Percentiles rank a stretch among this genome's conserved stretches.
These are phyloP conservation scores for Labroides dimidiatus DNA, from an alignment of 2,797 vertebrate species.

Conservation along the genomic window DNA sequence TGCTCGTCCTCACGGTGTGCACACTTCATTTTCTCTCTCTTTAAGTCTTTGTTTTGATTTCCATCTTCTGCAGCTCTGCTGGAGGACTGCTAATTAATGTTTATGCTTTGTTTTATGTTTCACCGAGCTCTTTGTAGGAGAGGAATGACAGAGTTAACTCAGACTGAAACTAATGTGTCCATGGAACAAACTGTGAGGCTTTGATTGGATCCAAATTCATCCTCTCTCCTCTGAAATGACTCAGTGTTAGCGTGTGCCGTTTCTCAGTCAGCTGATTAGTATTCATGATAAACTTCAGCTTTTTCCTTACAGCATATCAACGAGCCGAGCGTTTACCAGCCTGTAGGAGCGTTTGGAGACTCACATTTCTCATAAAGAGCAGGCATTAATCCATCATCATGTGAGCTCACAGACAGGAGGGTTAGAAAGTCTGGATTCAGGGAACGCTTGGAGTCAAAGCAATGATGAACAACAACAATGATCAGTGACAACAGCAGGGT, in stretches of 20 bases:
- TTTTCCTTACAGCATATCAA: slow-evolving; percentile 64
- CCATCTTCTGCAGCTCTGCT: slow-evolving; percentile 49
- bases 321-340: slow-evolving; percentile 55
- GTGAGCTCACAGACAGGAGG: slow-evolving; percentile 20
- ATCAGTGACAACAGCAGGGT: too few relatives aligned
- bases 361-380: slow-evolving; percentile 62
- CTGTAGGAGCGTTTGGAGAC: slow-evolving; percentile 49
- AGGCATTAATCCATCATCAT: slow-evolving; percentile 44
- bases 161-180: slow-evolving; percentile 5
- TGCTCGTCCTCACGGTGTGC: slow-evolving; percentile 49
- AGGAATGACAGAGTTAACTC: slow-evolving; percentile 4
- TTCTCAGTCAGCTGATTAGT: slow-evolving; percentile 67
- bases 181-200: slow-evolving; percentile 7
- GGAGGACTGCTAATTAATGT: slow-evolving; percentile 61
- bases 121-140: slow-evolving; percentile 23
- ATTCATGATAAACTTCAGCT: slow-evolving; percentile 60
- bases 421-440: slow-evolving; percentile 7
- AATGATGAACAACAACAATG: too few relatives aligned
- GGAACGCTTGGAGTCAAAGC: too few relatives aligned
- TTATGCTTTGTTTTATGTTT: slow-evolving; percentile 28
- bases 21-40: slow-evolving; percentile 28
- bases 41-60: slow-evolving; percentile 53
- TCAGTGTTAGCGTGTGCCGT: slow-evolving; percentile 41
- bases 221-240: slow-evolving; percentile 18
- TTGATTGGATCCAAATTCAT: slow-evolving; percentile 46